A percentile compares a stretch with the other conserved stretches of the same genome.
Conservation (phyloP, 2,797 vertebrate species). For the Phoxinus dragarum region DNA sequence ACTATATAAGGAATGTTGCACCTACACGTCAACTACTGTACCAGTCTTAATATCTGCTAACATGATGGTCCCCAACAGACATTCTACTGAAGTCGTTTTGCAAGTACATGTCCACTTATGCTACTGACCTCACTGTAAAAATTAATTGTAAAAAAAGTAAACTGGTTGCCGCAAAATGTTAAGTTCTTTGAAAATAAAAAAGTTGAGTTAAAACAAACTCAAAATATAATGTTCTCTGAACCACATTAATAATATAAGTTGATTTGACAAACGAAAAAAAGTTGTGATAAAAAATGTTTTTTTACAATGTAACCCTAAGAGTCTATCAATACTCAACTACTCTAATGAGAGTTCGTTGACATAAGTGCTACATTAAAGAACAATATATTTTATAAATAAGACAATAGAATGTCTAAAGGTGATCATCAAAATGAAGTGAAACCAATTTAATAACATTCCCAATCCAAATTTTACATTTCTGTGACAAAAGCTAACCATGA, state of each 20-base stretch:
- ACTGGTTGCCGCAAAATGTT: no score
- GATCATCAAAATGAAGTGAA: background rate
- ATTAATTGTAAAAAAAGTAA: no score
- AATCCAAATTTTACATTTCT: background rate
- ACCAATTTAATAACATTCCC: background rate
- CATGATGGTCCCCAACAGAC: background rate
- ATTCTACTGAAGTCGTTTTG: background rate
- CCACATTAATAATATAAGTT: no score
- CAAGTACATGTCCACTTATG: background rate
- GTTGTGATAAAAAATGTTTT: no score
- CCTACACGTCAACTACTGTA: background rate
- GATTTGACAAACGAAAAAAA: no score
- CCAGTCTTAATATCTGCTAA: background rate
- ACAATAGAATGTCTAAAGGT: background rate
- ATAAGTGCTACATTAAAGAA: background rate
- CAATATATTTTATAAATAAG: no score
- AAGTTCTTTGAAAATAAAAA: no score
- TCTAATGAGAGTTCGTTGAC: background rate
- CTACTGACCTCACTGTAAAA: background rate
- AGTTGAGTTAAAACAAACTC: no score
- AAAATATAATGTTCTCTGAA: no score
- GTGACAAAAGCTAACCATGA: background rate
- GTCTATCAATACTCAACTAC: background rate
- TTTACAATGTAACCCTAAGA: background rate
- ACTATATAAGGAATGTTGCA: background rate